Percentiles rank a stretch among this genome's conserved stretches.
These are phyloP conservation scores for Dryococelus australis DNA, from an alignment of 2,888 invertebrate species.

Conservation along the genomic window DNA sequence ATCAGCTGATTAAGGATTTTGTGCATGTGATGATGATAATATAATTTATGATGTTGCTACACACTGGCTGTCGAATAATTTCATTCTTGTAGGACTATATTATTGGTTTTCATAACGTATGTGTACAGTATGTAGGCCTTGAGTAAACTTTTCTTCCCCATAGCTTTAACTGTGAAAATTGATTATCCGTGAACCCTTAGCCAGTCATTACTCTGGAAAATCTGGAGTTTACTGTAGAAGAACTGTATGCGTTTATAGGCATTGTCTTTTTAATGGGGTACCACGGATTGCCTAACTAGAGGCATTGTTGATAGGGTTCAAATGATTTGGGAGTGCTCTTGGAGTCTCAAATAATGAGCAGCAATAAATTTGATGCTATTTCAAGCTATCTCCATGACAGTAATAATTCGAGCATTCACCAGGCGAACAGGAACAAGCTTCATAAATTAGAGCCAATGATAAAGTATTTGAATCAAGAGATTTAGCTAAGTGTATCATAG, in stretches of 20 bases:
- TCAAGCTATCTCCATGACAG: constrained; percentile 37
- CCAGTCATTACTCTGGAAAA: too few species aligned
- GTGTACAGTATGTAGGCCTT: too few species aligned
- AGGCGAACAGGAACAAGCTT: constrained; percentile 34
- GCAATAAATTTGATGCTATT: constrained; percentile 38
- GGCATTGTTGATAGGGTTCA: constrained; percentile 32
- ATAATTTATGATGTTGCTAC: too few species aligned
- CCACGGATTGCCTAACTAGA: constrained; percentile 34
- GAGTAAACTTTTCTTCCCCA: too few species aligned
- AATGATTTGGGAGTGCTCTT: constrained; percentile 32
- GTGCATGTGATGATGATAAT: too few species aligned
- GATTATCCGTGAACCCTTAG: too few species aligned
- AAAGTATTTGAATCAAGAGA: constrained; percentile 32
- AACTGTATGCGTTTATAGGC: constrained; percentile 35
- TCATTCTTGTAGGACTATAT: too few species aligned
- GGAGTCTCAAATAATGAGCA: constrained; percentile 34
- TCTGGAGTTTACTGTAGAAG: not conserved
- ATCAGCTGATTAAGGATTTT: too few species aligned
- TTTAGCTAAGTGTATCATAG: constrained; percentile 40
- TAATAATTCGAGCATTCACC: constrained; percentile 34
- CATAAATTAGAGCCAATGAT: constrained; percentile 39
- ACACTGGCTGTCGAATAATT: too few species aligned
- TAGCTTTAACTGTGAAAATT: too few species aligned
- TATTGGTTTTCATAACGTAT: too few species aligned
- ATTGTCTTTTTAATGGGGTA: constrained; percentile 41